These are phyloP conservation scores for Lepus townsendii DNA, from an alignment of 2,797 vertebrate genomes.

Conservation along the genomic window DNA sequence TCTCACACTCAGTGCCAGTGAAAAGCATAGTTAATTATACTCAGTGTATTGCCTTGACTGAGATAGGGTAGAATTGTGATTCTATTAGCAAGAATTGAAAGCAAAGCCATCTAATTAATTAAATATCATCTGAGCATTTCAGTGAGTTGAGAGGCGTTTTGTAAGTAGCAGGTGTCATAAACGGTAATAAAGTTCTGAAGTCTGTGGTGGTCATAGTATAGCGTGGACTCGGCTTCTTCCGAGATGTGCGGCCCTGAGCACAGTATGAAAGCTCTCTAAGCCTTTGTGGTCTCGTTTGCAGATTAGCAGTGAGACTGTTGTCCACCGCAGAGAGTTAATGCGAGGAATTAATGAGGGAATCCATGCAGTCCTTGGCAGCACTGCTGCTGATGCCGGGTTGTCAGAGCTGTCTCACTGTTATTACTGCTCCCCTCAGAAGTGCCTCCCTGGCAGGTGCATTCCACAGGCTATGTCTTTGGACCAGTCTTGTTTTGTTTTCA, in stretches of 20 bases:
- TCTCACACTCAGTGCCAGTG: not conserved
- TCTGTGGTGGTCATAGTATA: not conserved
- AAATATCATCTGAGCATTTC: not conserved
- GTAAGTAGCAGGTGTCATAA: not conserved
- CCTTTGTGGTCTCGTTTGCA: not conserved
- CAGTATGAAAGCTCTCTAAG: not conserved
- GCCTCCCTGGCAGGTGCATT: not conserved
- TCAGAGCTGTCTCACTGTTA: not conserved
- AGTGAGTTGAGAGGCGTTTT: slow-evolving; percentile 38
- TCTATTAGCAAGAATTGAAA: slow-evolving; percentile 1
- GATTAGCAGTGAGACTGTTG: not conserved
- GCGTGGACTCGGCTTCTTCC: not conserved
- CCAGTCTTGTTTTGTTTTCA: no score
- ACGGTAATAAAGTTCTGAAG: not conserved
- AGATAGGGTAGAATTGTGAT: not conserved
- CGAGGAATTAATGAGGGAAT: slow-evolving; percentile 22
- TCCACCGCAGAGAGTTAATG: not conserved
- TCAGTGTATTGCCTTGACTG: not conserved
- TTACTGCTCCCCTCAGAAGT: slow-evolving; percentile 17
- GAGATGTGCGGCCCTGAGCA: not conserved
- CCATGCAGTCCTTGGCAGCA: not conserved
- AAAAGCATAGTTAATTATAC: not conserved
- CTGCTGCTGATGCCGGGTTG: not conserved
- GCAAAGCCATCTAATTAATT: not conserved
- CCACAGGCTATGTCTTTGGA: not conserved